Base-by-base conservation (phyloP, 2,888 invertebrate genomes). In the Dendrolimus pini region DNA sequence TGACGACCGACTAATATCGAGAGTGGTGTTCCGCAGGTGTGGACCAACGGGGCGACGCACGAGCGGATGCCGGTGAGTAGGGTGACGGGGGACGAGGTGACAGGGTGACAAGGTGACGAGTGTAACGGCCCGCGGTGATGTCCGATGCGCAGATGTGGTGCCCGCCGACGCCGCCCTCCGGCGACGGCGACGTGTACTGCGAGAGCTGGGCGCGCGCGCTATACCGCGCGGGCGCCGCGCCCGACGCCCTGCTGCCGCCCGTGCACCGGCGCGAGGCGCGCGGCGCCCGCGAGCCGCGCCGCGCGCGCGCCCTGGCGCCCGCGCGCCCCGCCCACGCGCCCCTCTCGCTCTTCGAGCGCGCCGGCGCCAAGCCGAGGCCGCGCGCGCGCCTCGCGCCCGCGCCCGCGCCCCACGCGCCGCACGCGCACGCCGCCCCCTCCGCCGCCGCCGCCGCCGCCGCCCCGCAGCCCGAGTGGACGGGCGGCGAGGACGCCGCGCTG, bases 151-250 rank as follows among this genome's bases (percentile, higher is more conserved):
- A 98, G 98, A 94, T 97, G 92, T 99, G 99, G 98, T 95, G 96
- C 69, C 99, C 99, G 58, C 99, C 98, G 59, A 99, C 99, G 18
- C 99, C 99, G 60, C 98, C 99, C 10, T 95, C 96, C 80, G 96
- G 96, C 80, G 98, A 98, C 73, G 95, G 95, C 76, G 99, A 99
- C 83, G 85, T 98, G 59, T 98, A 98, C 91, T 94, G 97, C 67
- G 98, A 99, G 81, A 93, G 94, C 68, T 94, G 96, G 61, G 88
- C 97, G 81, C 93, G 95, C 62, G 96, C 97, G 77, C 93, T 98
- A 63, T 99, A 99, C 87, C 96, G 97, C 62, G 89, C 93, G 67
- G 91, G 87, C 18, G 71, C 84, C 72, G 96, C 95, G 93, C 90
- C 95, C 9, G 98, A 90, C 96, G 3, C 93, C 95, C 58, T 96